phyloP scores from a whole-genome alignment of 2,888 invertebrate species.

The Vandiemenella viatica region DNA sequence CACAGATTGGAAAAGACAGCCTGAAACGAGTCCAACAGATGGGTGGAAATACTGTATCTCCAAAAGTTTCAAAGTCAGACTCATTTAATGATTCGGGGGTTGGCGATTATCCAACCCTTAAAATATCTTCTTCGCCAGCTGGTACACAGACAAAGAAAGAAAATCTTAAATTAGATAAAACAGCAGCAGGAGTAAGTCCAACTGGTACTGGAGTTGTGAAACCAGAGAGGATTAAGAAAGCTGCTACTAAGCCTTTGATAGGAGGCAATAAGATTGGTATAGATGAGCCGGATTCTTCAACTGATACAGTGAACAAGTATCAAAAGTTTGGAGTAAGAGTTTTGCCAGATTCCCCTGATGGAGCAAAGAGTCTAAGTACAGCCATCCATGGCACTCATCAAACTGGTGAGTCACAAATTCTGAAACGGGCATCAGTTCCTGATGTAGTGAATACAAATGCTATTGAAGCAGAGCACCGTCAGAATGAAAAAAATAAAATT shows the following conservation, averaged over 20 bases:
- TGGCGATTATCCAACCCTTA: conserved; percentile 31
- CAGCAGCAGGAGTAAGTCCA: too few species aligned
- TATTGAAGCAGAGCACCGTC: conserved; percentile 18
- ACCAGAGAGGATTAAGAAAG: conserved; percentile 9
- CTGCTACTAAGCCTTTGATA: conserved; percentile 6
- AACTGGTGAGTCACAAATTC: background rate
- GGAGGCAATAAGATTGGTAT: conserved; percentile 28
- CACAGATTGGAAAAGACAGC: conserved; percentile 17
- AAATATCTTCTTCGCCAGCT: conserved; percentile 22
- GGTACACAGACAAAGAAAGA: conserved; percentile 20
- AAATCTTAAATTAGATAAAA: conserved; percentile 19
- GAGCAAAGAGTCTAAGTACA: background rate
- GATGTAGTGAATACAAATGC: background rate
- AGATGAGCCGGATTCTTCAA: conserved; percentile 35
- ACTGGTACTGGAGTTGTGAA: conserved; percentile 11
- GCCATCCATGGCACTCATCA: background rate
- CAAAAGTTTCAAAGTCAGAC: background rate
- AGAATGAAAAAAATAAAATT: conserved; percentile 19
- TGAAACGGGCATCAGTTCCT: background rate
- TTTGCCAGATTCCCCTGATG: conserved; percentile 19
- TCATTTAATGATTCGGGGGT: conserved; percentile 3
- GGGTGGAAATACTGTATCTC: conserved; percentile 5
- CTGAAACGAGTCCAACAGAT: conserved; percentile 13
- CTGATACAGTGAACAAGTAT: conserved; percentile 37
- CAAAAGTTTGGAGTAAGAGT: conserved; percentile 32